Percentiles rank a stretch among this genome's conserved stretches.
Conservation (phyloP, 2,113 vertebrate genomes). For the Trachemys scripta region DNA sequence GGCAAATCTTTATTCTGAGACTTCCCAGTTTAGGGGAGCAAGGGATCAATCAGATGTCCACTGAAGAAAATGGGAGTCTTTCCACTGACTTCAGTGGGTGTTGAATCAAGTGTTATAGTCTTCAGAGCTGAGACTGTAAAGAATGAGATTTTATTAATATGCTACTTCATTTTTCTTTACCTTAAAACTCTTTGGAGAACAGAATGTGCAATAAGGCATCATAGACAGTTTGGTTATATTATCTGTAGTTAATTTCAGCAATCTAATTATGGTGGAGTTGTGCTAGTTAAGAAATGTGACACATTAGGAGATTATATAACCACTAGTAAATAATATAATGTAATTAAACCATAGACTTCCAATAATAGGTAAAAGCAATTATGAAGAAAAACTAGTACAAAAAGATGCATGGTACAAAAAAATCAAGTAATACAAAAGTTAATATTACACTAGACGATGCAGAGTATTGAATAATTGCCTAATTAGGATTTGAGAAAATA, state of each 20-base stretch:
- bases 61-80: neutral
- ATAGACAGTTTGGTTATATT: neutral
- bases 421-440: neutral
- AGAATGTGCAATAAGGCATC: neutral
- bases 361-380: constrained; percentile 11
- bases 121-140: neutral
- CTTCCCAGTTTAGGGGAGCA: neutral
- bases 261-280: neutral
- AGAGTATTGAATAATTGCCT: neutral
- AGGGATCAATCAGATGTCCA: neutral
- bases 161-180: neutral
- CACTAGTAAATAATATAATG: constrained; percentile 6
- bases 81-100: neutral
- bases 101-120: neutral
- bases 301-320: neutral
- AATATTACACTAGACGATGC: neutral
- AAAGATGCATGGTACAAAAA: neutral
- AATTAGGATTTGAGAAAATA: neutral
- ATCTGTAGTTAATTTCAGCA: neutral
- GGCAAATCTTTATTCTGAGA: neutral
- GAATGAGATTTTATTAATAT: neutral
- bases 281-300: neutral
- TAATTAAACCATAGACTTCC: constrained; percentile 34
- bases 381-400: neutral
- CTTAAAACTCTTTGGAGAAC: neutral